Percentiles rank a stretch among this genome's conserved stretches.
Evolutionary conservation across 2,113 vertebrate species (phyloP).

Genomic region (Microtus pennsylvanicus): DNA sequence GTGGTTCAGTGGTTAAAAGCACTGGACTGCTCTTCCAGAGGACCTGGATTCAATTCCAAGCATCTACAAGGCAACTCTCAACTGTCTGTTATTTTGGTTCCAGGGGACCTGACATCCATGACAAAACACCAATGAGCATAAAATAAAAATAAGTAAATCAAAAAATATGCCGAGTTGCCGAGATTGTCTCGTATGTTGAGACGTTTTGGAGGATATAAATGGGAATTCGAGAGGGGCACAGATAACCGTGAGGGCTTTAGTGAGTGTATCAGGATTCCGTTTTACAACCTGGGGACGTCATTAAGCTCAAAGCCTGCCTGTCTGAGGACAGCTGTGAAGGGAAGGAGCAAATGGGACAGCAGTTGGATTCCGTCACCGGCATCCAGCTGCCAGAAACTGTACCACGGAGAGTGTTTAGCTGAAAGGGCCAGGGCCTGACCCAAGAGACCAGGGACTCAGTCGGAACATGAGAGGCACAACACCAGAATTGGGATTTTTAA

Average conservation of each 20-base stretch:
- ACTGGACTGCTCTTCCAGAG: background rate
- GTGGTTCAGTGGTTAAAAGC: background rate
- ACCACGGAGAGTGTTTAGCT: background rate
- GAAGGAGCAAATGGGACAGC: background rate
- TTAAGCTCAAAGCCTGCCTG: background rate
- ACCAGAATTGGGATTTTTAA: background rate
- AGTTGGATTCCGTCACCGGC: constrained; percentile 7
- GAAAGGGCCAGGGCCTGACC: background rate
- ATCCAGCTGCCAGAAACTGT: constrained; percentile 56
- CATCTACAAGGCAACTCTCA: background rate
- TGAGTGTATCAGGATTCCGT: constrained; percentile 41
- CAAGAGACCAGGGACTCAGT: background rate
- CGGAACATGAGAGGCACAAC: background rate
- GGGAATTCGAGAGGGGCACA: background rate
- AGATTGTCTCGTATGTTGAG: constrained; percentile 4
- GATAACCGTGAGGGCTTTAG: background rate
- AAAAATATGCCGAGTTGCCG: constrained; percentile 12
- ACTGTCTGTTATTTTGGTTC: background rate
- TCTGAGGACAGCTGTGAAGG: constrained; percentile 53
- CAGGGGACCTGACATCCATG: background rate
- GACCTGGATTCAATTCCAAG: background rate
- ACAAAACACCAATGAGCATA: background rate
- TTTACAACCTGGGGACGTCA: background rate
- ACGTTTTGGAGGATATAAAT: background rate
- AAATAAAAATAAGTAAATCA: background rate